Evolutionary conservation across 2,888 invertebrate genomes (phyloP).

Genomic region (Microplitis deprimator): DNA sequence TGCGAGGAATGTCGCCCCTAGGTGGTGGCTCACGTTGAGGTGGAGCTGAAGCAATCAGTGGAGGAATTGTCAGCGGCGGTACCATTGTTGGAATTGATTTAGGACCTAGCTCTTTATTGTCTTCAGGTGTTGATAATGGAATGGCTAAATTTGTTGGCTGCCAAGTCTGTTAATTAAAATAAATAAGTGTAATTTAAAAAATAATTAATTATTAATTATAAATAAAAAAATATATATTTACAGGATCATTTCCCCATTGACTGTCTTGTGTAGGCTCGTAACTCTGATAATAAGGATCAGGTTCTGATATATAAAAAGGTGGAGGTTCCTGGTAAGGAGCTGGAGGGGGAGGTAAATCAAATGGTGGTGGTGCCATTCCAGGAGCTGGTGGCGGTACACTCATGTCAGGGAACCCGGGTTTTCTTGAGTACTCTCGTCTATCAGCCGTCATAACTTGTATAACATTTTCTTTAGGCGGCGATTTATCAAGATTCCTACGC

Average conservation of each 20-base stretch:
- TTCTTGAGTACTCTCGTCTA: slow-evolving; percentile 86
- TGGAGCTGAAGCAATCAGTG: slow-evolving; percentile 59
- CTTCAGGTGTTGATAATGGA: slow-evolving; percentile 66
- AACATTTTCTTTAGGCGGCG: slow-evolving; percentile 84
- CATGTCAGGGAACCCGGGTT: slow-evolving; percentile 77
- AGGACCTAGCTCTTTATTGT: slow-evolving; percentile 63
- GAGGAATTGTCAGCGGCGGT: slow-evolving; percentile 67
- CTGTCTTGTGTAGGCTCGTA: slow-evolving; percentile 83
- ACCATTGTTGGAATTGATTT: slow-evolving; percentile 70
- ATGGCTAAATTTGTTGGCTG: slow-evolving; percentile 68
- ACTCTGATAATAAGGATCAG: slow-evolving; percentile 76
- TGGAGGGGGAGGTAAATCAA: slow-evolving; percentile 67
- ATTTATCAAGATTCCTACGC: slow-evolving; percentile 73
- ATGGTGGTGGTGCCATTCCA: slow-evolving; percentile 65
- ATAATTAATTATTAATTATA: slow-evolving; percentile 39
- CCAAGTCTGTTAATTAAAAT: slow-evolving; percentile 61
- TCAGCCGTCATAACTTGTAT: slow-evolving; percentile 96
- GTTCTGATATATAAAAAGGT: slow-evolving; percentile 74
- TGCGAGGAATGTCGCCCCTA: slow-evolving; percentile 59
- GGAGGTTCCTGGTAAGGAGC: slow-evolving; percentile 67
- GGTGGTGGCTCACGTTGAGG: slow-evolving; percentile 66
- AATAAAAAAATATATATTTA: slow-evolving; percentile 50
- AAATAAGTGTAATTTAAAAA: slow-evolving; percentile 23
- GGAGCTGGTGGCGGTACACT: slow-evolving; percentile 76
- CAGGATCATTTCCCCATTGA: slow-evolving; percentile 77